Percentiles rank a stretch among this genome's conserved stretches.
phyloP scores from a whole-genome alignment of 1,140 invertebrate species.

The Theocolax elegans region DNA sequence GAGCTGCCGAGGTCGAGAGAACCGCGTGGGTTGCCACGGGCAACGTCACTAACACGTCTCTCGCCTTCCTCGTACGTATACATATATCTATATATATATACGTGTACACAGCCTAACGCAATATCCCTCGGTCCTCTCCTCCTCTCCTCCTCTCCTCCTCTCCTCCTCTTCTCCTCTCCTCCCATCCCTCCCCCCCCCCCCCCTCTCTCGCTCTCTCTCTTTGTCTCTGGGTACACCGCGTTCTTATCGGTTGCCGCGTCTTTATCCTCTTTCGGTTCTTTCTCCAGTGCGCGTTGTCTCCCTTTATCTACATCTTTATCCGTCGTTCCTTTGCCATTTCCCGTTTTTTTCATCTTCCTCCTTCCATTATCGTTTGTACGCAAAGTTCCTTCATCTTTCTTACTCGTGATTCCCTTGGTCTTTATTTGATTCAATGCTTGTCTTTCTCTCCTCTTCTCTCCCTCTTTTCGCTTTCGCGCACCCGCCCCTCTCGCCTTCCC shows the following conservation, averaged over 20 bases:
- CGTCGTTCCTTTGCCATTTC: not conserved
- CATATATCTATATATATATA: no score
- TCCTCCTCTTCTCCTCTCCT: constrained; percentile 7
- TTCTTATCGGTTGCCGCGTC: not conserved
- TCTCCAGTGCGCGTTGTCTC: no score
- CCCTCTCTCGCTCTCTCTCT: constrained; percentile 14
- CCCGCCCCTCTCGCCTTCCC: not conserved
- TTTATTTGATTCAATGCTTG: not conserved
- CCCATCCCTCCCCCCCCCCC: not conserved
- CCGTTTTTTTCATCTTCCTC: not conserved
- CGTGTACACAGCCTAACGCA: no score
- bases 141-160: not conserved
- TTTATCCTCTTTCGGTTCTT: not conserved
- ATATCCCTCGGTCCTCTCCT: no score
- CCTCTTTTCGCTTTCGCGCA: not conserved
- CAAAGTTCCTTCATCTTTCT: not conserved
- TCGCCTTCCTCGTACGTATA: constrained; percentile 41
- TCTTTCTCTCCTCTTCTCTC: not conserved
- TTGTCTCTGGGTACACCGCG: no score
- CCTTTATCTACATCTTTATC: not conserved
- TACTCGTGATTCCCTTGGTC: not conserved
- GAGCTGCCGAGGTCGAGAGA: constrained; percentile 39
- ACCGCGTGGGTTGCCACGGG: constrained; percentile 60
- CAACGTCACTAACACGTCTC: constrained; percentile 58
- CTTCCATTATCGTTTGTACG: constrained; percentile 1